Evolutionary conservation across 2,113 vertebrate species (phyloP), one percentile per base, ranked within the genome.

Genomic region (Pachypanchax playfairii): DNA sequence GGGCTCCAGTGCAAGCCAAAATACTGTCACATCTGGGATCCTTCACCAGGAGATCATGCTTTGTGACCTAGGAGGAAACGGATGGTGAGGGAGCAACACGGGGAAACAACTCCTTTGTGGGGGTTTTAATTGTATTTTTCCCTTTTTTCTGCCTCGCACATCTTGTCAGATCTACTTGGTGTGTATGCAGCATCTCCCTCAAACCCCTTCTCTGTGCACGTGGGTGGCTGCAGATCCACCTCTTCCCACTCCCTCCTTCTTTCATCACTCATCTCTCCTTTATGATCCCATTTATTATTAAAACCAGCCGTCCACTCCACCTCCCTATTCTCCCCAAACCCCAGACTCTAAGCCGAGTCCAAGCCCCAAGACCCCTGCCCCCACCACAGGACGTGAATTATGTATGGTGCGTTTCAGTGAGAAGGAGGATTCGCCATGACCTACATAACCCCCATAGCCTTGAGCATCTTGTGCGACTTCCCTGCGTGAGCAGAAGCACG

Each of bases 381-480:
- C 80, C 86, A 81, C 86, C 80, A 49, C 52, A 57, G 80, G 77
- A 80, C 70, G 64, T 92, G 87, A 92, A 92, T 92, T 92, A 93
- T 92, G 88, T 83, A 93, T 93, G 85, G 57, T 63, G 77, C 70
- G 80, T 75, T 91, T 83, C 74, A 87, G 84, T 71, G 67, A 89
- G 73, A 84, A 56, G 65, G 68, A 82, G 79, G 80, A 85, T 88
- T 87, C 51, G 46, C 72, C 65, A 14, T 92, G 92, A 92, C 92
- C 90, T 92, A 91, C 90, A 91, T 92, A 92, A 92, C 91, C 89
- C 86, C 89, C 81, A 80, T 84, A 85, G 89, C 89, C 88, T 51
- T 71, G 80, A 85, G 89, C 89, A 61, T 82, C 77, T 79, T 85
- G 76, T 84, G 82, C 85, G 84, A 90, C 87, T 63, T 57, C 43